Base-by-base conservation (phyloP, 2,113 vertebrate genomes). In the Herpetotheres cachinnans region DNA sequence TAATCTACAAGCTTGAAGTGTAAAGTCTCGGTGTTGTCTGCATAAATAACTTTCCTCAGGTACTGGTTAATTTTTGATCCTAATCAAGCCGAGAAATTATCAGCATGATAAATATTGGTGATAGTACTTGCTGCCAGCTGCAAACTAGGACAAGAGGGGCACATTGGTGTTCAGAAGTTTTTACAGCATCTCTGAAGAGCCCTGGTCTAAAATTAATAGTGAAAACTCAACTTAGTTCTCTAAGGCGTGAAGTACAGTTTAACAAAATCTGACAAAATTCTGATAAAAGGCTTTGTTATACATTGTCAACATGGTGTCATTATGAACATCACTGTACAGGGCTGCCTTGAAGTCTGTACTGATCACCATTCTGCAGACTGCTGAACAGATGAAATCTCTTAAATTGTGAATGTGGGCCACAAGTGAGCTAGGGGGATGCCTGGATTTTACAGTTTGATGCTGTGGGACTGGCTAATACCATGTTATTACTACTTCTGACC, bases 41-140 rank as follows among this genome's bases (percentile, higher is more conserved):
- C 88, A 82, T 95, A 95, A 82, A 94, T 94, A 95, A 79, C 71
- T 96, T 97, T 94, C 71, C 63, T 90, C 4, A 10, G 90, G 66
- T 95, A 76, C 58, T 70, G 74, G 83, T 85, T 94, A 92, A 80
- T 86, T 91, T 70, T 72, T 95, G 79, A 95, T 87, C 21, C 42
- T 84, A 93, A 95, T 94, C 84, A 94, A 88, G 58, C 47, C 73
- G 52, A 93, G 86, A 93, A 87, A 82, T 95, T 80, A 90, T 40
- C 42, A 91, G 42, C 11, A 4, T 77, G 62, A 72, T 87, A 55
- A 88, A 38, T 89, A 61, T 2, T 34, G 38, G 46, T 3, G 10
- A 20, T 71, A 55, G 32, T 70, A 44, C 67, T 79, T 93, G 82
- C 32, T 86, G 50, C 67, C 50, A 82, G 71, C 72, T 95, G 78